Conservation (phyloP, 1,140 invertebrate species). For the Rhopalosiphum padi region DNA sequence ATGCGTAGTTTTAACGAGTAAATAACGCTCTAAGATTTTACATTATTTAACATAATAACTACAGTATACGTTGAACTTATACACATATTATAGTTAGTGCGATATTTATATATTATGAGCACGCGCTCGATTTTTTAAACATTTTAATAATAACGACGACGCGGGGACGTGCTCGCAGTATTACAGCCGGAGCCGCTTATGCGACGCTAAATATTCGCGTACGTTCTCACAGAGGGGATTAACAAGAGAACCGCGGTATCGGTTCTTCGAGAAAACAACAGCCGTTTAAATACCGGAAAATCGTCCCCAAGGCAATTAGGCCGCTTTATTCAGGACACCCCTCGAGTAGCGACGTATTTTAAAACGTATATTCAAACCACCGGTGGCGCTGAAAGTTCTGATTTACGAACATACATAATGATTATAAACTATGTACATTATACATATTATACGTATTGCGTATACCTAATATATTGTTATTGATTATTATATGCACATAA, state of each 20-base stretch:
- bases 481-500: neutral
- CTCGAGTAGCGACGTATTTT: neutral
- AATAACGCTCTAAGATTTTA: neutral
- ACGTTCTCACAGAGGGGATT: neutral
- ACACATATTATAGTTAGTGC: neutral
- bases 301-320: conserved; percentile 43
- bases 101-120: neutral
- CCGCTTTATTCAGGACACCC: neutral
- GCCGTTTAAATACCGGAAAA: conserved; percentile 46
- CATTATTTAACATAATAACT: too few species aligned
- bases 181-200: neutral
- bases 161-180: neutral
- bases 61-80: too few species aligned
- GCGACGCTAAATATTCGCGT: neutral
- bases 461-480: neutral
- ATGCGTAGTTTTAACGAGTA: neutral
- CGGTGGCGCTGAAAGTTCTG: conserved; percentile 16
- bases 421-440: neutral
- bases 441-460: neutral
- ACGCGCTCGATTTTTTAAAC: neutral
- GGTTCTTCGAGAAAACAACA: conserved; percentile 29
- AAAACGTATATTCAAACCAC: conserved; percentile 33
- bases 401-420: neutral
- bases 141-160: neutral
- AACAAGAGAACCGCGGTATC: neutral